Percentiles rank a stretch among this genome's conserved stretches.
phyloP scores from a whole-genome alignment of 2,888 invertebrate genomes.

The Cephus runcator region DNA sequence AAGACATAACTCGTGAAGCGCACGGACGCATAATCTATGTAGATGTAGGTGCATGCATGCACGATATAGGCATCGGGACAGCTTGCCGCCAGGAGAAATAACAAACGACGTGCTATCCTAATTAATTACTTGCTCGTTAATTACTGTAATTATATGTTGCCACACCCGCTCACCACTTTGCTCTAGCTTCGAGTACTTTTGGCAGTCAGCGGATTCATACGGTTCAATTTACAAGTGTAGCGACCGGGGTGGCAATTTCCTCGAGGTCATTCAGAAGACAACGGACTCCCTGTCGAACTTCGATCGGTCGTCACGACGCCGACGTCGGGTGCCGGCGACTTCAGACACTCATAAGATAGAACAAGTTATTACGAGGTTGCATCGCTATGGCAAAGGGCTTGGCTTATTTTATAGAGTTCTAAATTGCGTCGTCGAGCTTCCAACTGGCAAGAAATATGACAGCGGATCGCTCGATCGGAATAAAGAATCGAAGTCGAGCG shows the following conservation, averaged over 20 bases:
- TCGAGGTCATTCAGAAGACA: neutral
- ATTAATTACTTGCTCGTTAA: constrained; percentile 57
- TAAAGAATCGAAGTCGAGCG: constrained; percentile 49
- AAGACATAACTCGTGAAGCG: constrained; percentile 46
- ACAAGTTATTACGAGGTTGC: neutral
- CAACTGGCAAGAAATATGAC: constrained; percentile 54
- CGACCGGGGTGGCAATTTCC: neutral
- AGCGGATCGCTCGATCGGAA: constrained; percentile 51
- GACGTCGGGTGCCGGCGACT: neutral
- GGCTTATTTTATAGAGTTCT: constrained; percentile 33
- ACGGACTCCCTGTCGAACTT: neutral
- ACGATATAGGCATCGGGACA: neutral
- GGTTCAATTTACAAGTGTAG: neutral
- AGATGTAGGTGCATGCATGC: constrained; percentile 2
- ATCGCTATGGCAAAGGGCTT: neutral
- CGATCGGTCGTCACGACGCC: neutral
- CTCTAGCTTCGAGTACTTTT: neutral
- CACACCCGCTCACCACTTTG: constrained; percentile 37
- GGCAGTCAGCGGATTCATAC: neutral
- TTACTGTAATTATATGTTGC: constrained; percentile 56
- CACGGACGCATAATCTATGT: constrained; percentile 37
- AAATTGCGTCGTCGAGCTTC: constrained; percentile 51
- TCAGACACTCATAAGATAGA: neutral
- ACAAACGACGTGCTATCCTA: constrained; percentile 57
- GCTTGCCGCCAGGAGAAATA: constrained; percentile 41